Conservation (phyloP, 2,888 invertebrate genomes). For the Anoncus sp. region DNA sequence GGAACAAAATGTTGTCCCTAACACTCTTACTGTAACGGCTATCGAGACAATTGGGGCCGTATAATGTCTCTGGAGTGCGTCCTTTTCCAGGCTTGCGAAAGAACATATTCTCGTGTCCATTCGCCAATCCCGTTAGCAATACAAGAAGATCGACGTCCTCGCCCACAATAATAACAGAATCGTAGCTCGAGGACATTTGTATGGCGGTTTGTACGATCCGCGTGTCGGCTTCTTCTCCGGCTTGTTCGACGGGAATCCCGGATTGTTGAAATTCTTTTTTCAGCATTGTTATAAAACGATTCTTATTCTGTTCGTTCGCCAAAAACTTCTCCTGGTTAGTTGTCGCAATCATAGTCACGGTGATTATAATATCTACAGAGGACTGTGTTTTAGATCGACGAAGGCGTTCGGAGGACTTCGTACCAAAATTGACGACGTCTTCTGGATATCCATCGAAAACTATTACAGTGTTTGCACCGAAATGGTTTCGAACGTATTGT, state of each 20-base stretch:
- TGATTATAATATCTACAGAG: constrained; percentile 29
- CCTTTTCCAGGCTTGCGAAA: constrained; percentile 69
- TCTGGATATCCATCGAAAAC: constrained; percentile 49
- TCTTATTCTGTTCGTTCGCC: constrained; percentile 65
- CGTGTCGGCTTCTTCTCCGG: constrained; percentile 68
- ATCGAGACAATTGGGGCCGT: constrained; percentile 30
- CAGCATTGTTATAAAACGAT: constrained; percentile 70
- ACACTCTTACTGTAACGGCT: constrained; percentile 67
- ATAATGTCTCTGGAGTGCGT: constrained; percentile 49
- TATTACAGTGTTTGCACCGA: constrained; percentile 13
- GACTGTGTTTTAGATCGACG: constrained; percentile 38
- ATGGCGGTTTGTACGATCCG: constrained; percentile 71
- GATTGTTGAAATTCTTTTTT: constrained; percentile 69
- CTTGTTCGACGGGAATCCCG: constrained; percentile 75
- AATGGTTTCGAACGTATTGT: constrained; percentile 39
- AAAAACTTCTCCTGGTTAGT: constrained; percentile 67
- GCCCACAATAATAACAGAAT: constrained; percentile 70
- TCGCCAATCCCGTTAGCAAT: constrained; percentile 67
- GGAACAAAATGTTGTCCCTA: constrained; percentile 56
- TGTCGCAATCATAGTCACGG: constrained; percentile 43
- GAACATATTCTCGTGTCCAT: constrained; percentile 67
- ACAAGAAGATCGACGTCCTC: constrained; percentile 73
- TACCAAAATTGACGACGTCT: neutral
- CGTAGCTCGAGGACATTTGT: constrained; percentile 53
- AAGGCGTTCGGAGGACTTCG: constrained; percentile 44